A percentile compares a stretch with the other conserved stretches of the same genome.
These are phyloP conservation scores for Tetragonula clypearis DNA, from an alignment of 1,140 invertebrate genomes.

Conservation along the genomic window DNA sequence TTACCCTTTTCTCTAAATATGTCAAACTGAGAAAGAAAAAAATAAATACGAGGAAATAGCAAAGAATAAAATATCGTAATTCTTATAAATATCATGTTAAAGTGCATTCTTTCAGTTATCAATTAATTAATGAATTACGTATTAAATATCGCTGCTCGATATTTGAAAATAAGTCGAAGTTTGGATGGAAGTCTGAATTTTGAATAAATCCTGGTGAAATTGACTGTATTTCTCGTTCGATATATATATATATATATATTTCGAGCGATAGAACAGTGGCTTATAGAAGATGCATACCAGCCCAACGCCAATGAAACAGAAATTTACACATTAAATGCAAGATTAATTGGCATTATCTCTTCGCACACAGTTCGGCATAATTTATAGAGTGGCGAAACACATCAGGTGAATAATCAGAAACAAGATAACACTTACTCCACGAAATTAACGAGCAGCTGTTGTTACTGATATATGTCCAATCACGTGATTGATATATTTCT, in stretches of 20 bases:
- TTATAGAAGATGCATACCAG: neutral
- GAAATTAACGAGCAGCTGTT: neutral
- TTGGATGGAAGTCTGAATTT: neutral
- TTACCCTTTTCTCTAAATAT: too few relatives aligned
- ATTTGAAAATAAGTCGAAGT: neutral
- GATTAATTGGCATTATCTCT: neutral
- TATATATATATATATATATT: neutral
- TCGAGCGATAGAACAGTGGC: neutral
- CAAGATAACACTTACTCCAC: neutral
- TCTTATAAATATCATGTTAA: too few relatives aligned
- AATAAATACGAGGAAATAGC: too few relatives aligned
- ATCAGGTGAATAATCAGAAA: neutral
- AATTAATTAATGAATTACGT: too few relatives aligned
- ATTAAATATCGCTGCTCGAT: neutral
- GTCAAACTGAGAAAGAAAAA: too few relatives aligned
- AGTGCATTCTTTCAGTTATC: too few relatives aligned
- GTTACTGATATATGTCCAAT: neutral
- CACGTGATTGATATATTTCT: neutral
- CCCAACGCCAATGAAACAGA: neutral
- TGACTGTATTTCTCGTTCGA: too few relatives aligned
- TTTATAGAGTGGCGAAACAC: neutral
- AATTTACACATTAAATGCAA: neutral
- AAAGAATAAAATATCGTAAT: too few relatives aligned
- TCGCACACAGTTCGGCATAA: neutral
- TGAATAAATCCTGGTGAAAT: neutral